Evolutionary conservation across 2,888 invertebrate genomes (phyloP), one percentile per base, ranked within the genome.

Genomic region (Parapristionchus giblindavisi): DNA sequence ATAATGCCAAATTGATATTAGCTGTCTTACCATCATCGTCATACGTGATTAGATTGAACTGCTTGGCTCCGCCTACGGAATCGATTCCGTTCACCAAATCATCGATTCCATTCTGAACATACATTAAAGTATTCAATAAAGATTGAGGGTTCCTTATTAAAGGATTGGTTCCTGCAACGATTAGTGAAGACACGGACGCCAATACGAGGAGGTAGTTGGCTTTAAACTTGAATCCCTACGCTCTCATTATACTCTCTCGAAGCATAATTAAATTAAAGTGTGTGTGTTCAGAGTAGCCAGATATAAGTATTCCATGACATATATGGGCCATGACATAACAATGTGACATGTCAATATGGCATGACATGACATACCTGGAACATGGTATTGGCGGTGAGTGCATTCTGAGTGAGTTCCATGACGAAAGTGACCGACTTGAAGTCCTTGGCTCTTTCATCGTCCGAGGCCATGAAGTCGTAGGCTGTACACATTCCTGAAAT

Each of bases 41-140:
- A 32, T 56, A 71, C n/a, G 70, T 71, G 40, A 71, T 56, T 1
- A 71, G 56, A 38, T 43, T 68, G 68, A 52, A 68, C 36, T 68
- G 68, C 36, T 68, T 68, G 27, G 68, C 34, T 27, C 51, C n/a
- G 34, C 24, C 51, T 36, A 68, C 34, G n/a, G 48, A 63, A 63
- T 48, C 52, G 51, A 68, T 65, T 17, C 43, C 32, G 32, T 68
- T 48, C n/a, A 68, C 68, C 51, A 68, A 17, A 36, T 68, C 52
- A 17, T 32, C 52, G 11, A 68, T 24, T 34, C 34, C 29, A 1
- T 34, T 32, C 68, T 68, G 68, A 24, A n/a, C 48, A 66, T 34
- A 43, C 4, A 8, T 56, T 27, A 8, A 24, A 5, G 27, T 56
- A 21, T 17, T 21, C 17, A 11, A 8, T 17, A 17, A 11, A 21